Evolutionary conservation across 2,797 vertebrate genomes (phyloP), one percentile per base, ranked within the genome.

Genomic region (Sebastes itinus): DNA sequence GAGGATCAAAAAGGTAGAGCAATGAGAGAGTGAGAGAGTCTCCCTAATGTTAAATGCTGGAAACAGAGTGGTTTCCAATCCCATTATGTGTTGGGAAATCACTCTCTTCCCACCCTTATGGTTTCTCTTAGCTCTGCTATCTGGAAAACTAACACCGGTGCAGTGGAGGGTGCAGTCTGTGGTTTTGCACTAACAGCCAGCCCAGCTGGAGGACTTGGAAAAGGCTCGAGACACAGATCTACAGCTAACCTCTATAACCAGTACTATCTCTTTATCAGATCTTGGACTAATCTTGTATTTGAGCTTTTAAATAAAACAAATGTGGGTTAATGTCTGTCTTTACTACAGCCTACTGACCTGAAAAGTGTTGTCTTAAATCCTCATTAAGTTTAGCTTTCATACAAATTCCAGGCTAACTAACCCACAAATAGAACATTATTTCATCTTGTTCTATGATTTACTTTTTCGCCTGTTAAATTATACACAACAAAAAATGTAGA

Each of bases 111-210:
- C 56, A 42, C n/a, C 23, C 54, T 62, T 10, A 64, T 10, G 58
- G 75, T 80, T 88, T 71, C 73, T 70, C 73, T 85, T 49, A 4
- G 12, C 75, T 55, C 25, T 64, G 70, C 81, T 75, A 61, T 86
- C 88, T 88, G 75, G 72, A 66, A 80, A 87, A 75, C 59, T 18
- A 67, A 86, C 55, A 82, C 68, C 75, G 33, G 70, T 56, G 71
- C 58, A 67, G 77, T 2, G 52, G 7, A 73, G 61, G 62, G 60
- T 72, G 79, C 33, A 66, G 75, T 55, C 68, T 55, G 78, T 69
- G 77, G 69, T 65, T 77, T 9, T 66, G 49, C 49, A 55, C 32
- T 5, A 27, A 71, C 28, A 81, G 77, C 72, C 83, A 85, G 81
- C 42, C 42, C 42, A 46, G 42, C 80, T 75, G 69, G 64, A 81